These are phyloP conservation scores for Aphelenchoides fujianensis DNA, from an alignment of 1,140 invertebrate genomes.

Conservation along the genomic window DNA sequence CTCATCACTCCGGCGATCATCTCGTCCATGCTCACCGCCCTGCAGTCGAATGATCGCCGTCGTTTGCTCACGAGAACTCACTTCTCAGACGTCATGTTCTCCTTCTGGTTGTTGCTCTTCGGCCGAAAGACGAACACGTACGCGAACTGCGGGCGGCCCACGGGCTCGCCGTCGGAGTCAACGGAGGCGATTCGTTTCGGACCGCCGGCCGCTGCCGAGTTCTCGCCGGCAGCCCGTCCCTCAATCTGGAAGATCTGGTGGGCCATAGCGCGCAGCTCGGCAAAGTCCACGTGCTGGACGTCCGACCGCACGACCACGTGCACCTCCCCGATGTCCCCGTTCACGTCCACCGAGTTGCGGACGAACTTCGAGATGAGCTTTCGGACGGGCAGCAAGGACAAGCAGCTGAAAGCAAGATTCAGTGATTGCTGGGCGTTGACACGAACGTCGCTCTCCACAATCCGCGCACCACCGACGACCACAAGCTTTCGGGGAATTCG, in stretches of 20 bases:
- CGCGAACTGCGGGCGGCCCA: conserved; percentile 6
- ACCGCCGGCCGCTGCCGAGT: background rate
- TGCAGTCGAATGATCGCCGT: background rate
- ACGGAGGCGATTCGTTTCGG: background rate
- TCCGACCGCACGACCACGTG: conserved; percentile 22
- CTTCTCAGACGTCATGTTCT: background rate
- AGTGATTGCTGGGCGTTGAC: background rate
- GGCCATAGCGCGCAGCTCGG: conserved; percentile 14
- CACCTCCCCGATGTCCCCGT: conserved; percentile 29
- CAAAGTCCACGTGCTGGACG: background rate
- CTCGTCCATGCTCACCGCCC: conserved; percentile 18
- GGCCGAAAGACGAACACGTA: conserved; percentile 27
- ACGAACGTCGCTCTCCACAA: conserved; percentile 30
- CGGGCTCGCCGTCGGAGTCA: background rate
- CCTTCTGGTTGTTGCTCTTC: background rate
- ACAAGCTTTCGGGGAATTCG: conserved; percentile 18
- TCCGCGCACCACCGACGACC: conserved; percentile 10
- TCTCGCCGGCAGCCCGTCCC: background rate
- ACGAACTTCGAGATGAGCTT: conserved; percentile 31
- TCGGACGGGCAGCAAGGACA: conserved; percentile 19
- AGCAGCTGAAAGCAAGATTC: conserved; percentile 19
- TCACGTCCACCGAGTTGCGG: conserved; percentile 20
- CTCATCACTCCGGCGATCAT: conserved; percentile 13
- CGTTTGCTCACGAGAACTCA: background rate
- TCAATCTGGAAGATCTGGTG: conserved; percentile 24